A percentile compares a stretch with the other conserved stretches of the same genome.
These are phyloP conservation scores for Papilio aristodemus DNA, from an alignment of 1,140 invertebrate genomes.

Conservation along the genomic window DNA sequence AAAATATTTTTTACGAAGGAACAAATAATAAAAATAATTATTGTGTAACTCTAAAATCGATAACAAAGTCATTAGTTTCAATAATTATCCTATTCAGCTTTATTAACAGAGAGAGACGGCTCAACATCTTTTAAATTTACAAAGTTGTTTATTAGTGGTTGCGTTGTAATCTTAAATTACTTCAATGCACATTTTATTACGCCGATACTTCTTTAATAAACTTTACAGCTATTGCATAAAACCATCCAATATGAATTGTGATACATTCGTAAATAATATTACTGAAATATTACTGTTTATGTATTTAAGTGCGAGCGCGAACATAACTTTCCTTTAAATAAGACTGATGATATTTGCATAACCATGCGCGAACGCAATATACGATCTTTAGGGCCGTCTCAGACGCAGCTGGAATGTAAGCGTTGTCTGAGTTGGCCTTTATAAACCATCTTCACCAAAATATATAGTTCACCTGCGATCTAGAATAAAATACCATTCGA, in stretches of 20 bases:
- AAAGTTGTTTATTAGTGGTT: not conserved
- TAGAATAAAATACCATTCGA: too few relatives aligned
- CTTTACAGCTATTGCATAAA: conserved; percentile 14
- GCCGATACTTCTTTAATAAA: not conserved
- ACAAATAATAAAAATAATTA: not conserved
- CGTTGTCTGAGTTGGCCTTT: not conserved
- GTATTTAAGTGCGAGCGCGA: not conserved
- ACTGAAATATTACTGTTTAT: conserved; percentile 19
- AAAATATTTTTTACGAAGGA: not conserved
- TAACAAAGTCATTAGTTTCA: not conserved
- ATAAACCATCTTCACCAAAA: not conserved
- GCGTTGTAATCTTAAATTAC: conserved; percentile 7
- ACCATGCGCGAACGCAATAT: conserved; percentile 7
- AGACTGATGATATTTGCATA: conserved; percentile 24
- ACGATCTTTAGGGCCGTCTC: not conserved
- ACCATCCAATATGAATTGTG: conserved; percentile 1
- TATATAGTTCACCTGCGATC: not conserved
- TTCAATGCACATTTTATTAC: not conserved
- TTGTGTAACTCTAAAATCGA: not conserved
- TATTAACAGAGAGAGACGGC: not conserved
- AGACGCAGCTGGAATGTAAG: not conserved
- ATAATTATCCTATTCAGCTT: conserved; percentile 2
- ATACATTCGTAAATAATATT: conserved; percentile 5
- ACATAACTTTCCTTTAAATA: conserved; percentile 23
- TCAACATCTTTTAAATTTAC: conserved; percentile 2